A percentile compares a stretch with the other conserved stretches of the same genome.
Evolutionary conservation across 2,888 invertebrate species (phyloP).

Genomic region (Dryocosmus kuriphilus): DNA sequence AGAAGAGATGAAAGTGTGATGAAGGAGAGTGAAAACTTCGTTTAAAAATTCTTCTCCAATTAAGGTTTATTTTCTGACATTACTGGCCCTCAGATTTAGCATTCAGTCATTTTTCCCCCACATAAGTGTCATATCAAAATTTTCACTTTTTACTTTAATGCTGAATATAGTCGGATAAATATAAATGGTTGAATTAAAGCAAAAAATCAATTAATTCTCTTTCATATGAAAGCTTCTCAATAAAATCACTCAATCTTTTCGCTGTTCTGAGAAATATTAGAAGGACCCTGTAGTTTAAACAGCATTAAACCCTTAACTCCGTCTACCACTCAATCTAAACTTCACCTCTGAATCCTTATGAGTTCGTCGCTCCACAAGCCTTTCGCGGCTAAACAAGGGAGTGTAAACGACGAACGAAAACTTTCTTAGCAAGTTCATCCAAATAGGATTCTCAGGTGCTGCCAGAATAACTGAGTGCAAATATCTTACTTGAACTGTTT

Average conservation of each 20-base stretch:
- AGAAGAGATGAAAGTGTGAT: constrained; percentile 2
- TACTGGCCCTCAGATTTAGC: no score
- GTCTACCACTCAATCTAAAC: constrained; percentile 8
- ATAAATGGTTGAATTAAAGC: no score
- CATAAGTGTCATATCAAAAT: not conserved
- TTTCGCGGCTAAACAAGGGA: constrained; percentile 41
- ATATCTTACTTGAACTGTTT: constrained; percentile 39
- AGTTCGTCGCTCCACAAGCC: constrained; percentile 34
- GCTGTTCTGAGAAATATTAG: no score
- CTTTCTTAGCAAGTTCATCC: constrained; percentile 38
- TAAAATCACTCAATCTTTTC: no score
- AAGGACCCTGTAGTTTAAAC: not conserved
- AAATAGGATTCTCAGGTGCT: constrained; percentile 47
- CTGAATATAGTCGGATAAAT: no score
- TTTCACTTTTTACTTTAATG: not conserved
- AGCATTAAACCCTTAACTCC: constrained; percentile 2
- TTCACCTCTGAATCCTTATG: constrained; percentile 31
- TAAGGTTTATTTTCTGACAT: no score
- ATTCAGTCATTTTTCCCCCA: no score
- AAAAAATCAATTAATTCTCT: no score
- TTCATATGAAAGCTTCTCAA: no score
- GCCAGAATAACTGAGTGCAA: constrained; percentile 42
- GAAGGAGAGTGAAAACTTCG: not conserved
- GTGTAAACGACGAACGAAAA: constrained; percentile 41
- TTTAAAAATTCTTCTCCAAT: no score